These are phyloP conservation scores for Drosophila parabipectinata DNA, from an alignment of 1,140 invertebrate species.

Conservation along the genomic window DNA sequence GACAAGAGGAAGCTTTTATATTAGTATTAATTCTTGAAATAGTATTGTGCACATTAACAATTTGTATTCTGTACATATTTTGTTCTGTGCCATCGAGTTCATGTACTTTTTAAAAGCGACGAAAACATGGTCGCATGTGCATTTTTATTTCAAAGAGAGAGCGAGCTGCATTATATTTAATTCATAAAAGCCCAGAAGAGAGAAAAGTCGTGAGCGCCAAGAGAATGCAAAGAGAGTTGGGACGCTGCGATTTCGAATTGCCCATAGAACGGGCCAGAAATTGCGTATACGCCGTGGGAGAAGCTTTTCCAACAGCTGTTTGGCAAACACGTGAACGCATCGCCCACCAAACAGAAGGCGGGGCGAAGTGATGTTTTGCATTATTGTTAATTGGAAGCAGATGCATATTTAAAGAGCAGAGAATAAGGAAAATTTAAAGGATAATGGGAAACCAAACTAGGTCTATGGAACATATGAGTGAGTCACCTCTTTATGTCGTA, in stretches of 20 bases:
- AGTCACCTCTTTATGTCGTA: slow-evolving; percentile 5
- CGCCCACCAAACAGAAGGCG: not conserved
- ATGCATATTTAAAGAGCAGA: slow-evolving; percentile 6
- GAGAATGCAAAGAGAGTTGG: not conserved
- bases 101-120: slow-evolving; percentile 60
- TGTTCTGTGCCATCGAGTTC: slow-evolving; percentile 49
- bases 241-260: not conserved
- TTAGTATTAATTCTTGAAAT: no score
- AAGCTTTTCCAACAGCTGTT: slow-evolving; percentile 36
- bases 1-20: no score
- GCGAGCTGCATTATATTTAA: slow-evolving; percentile 54
- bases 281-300: slow-evolving; percentile 36
- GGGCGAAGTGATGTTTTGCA: slow-evolving; percentile 4
- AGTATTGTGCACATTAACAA: no score
- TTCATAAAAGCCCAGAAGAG: slow-evolving; percentile 60
- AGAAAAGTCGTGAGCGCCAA: slow-evolving; percentile 9
- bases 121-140: slow-evolving; percentile 20
- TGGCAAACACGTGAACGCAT: slow-evolving; percentile 25
- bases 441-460: no score
- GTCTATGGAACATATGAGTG: not conserved
- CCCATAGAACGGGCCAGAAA: slow-evolving; percentile 26
- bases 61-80: not conserved
- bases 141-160: slow-evolving; percentile 12
- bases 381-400: no score
- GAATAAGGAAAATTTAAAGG: not conserved